phyloP scores from a whole-genome alignment of 2,888 invertebrate genomes.

The Metalampra italica region DNA sequence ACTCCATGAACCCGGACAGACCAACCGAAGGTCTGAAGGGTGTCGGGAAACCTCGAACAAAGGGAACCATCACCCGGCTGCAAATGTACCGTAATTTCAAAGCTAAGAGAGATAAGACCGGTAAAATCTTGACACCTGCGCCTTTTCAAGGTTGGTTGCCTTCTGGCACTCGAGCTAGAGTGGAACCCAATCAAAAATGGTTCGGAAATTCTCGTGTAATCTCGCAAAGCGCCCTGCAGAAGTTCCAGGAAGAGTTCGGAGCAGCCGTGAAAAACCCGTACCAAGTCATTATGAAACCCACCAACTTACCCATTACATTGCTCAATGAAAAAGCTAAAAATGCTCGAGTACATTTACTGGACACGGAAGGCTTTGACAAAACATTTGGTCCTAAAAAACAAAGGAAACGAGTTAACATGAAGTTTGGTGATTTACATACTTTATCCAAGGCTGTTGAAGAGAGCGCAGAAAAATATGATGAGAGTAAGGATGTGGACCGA shows the following conservation, averaged over 20 bases:
- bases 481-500: conserved; percentile 90
- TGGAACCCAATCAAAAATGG: conserved; percentile 99
- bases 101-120: conserved; percentile 91
- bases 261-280: conserved; percentile 97
- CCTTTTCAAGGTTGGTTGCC: conserved; percentile 95
- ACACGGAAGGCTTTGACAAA: conserved; percentile 95
- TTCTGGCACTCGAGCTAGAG: conserved; percentile 94
- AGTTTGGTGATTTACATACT: conserved; percentile 87
- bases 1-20: conserved; percentile 97
- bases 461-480: conserved; percentile 86
- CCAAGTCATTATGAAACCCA: conserved; percentile 97
- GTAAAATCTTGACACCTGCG: conserved; percentile 95
- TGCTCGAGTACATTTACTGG: conserved; percentile 94
- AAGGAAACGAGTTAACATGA: conserved; percentile 92
- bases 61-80: conserved; percentile 95
- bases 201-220: conserved; percentile 99
- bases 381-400: conserved; percentile 97
- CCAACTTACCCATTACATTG: conserved; percentile 94
- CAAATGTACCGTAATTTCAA: conserved; percentile 99
- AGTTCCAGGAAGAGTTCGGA: conserved; percentile 96
- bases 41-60: conserved; percentile 90
- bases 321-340: conserved; percentile 95
- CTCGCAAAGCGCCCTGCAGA: conserved; percentile 92
- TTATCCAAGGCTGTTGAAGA: conserved; percentile 85
- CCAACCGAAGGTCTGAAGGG: conserved; percentile 88